A percentile compares a stretch with the other conserved stretches of the same genome.
These are phyloP conservation scores for Tenebrosternarchus preto DNA, from an alignment of 2,113 vertebrate species.

Conservation along the genomic window DNA sequence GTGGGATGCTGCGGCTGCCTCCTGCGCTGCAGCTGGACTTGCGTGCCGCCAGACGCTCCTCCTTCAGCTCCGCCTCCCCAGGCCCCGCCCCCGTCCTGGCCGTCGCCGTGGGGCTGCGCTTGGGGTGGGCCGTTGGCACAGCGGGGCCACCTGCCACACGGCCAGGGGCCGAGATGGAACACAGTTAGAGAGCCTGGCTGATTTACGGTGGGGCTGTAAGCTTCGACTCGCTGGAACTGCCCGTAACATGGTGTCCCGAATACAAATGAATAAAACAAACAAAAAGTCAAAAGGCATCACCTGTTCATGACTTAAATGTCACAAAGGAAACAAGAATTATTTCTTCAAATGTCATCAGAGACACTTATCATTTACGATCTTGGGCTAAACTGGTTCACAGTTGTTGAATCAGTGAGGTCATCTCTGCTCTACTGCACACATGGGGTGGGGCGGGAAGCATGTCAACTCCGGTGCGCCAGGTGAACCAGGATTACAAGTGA, in stretches of 20 bases:
- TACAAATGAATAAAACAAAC: no score
- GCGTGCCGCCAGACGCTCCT: conserved; percentile 82
- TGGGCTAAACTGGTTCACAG: not conserved
- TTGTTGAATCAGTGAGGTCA: no score
- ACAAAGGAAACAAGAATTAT: no score
- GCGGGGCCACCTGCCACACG: conserved; percentile 82
- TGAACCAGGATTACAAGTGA: not conserved
- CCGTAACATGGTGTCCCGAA: no score
- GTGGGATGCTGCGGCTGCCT: conserved; percentile 83
- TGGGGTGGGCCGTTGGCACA: conserved; percentile 83
- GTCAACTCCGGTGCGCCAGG: no score
- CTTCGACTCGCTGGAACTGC: no score
- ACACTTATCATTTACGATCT: not conserved
- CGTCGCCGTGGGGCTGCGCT: conserved; percentile 84
- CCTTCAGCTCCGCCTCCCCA: conserved; percentile 82
- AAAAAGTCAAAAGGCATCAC: not conserved
- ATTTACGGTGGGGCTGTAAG: no score
- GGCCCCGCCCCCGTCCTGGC: conserved; percentile 82
- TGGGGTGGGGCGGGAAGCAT: no score
- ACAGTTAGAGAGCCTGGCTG: not conserved
- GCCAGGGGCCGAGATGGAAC: not conserved
- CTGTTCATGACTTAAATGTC: no score
- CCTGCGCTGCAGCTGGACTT: conserved; percentile 83
- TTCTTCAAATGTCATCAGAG: not conserved
- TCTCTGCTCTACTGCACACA: no score